Conservation (phyloP, 1,140 invertebrate species). For the Bombus fervidus region DNA sequence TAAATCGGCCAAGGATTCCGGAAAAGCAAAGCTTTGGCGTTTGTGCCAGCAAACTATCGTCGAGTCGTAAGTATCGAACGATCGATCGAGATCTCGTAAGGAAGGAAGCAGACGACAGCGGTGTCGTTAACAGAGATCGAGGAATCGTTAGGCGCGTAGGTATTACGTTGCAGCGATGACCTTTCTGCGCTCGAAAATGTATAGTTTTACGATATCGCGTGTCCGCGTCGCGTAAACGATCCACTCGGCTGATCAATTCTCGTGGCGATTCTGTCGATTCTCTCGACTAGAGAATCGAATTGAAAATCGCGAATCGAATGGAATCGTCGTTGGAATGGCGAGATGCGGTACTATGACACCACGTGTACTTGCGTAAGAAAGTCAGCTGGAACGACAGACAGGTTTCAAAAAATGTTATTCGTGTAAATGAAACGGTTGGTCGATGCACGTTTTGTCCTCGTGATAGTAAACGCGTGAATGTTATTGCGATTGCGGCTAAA, state of each 20-base stretch:
- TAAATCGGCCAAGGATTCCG: not conserved
- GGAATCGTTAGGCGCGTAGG: not conserved
- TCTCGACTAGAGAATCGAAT: not conserved
- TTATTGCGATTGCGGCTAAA: not conserved
- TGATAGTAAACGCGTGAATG: not conserved
- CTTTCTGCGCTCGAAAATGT: conserved; percentile 21
- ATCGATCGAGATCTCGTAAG: not conserved
- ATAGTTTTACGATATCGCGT: conserved; percentile 26
- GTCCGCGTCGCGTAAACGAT: not conserved
- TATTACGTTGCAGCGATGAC: conserved; percentile 18
- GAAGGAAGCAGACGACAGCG: not conserved
- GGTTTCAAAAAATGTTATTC: not conserved
- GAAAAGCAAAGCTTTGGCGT: not conserved
- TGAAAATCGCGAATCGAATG: not conserved
- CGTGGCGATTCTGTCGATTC: too few relatives aligned
- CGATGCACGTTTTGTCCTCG: not conserved
- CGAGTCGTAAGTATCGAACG: conserved; percentile 2
- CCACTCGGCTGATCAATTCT: not conserved
- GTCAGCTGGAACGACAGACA: not conserved
- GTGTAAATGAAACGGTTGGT: not conserved
- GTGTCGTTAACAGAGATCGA: not conserved
- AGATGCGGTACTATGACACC: not conserved
- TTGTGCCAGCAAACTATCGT: not conserved
- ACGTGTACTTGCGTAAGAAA: not conserved
- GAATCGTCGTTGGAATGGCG: not conserved